Evolutionary conservation across 64 coral and sea anemone species (phyloP).

Genomic region (Pocillopora verrucosa): DNA sequence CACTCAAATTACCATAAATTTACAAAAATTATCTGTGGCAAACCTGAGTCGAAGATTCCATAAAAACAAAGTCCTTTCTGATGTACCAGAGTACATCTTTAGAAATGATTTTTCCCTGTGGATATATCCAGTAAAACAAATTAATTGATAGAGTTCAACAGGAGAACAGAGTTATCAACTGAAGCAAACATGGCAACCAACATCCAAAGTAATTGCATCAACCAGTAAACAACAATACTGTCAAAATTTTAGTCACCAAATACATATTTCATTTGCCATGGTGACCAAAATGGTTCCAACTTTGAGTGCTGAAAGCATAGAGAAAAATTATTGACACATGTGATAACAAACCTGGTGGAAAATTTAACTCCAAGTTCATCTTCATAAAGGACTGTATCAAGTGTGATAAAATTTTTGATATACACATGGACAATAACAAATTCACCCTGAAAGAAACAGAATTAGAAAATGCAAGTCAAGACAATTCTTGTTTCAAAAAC

Average conservation of each 20-base stretch:
- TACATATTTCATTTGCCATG: no score
- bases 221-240: no score
- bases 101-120: slow-evolving; percentile 63
- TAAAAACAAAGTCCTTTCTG: slow-evolving; percentile 59
- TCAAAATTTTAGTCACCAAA: no score
- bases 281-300: no score
- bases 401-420: slow-evolving; percentile 47
- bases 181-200: background rate
- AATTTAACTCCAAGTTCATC: slow-evolving; percentile 73
- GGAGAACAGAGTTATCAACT: background rate
- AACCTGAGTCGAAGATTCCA: slow-evolving; percentile 84
- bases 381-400: slow-evolving; percentile 60
- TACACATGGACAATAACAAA: slow-evolving; percentile 54
- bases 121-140: background rate
- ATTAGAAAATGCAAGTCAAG: background rate
- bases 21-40: background rate
- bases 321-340: no score
- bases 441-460: slow-evolving; percentile 20
- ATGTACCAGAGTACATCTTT: slow-evolving; percentile 60
- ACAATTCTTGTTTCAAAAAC: background rate
- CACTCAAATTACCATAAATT: no score
- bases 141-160: background rate
- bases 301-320: no score
- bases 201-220: no score
- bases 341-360: slow-evolving; percentile 51